Conservation (phyloP, 2,888 invertebrate genomes). For the Nemotelus pantherinus region DNA sequence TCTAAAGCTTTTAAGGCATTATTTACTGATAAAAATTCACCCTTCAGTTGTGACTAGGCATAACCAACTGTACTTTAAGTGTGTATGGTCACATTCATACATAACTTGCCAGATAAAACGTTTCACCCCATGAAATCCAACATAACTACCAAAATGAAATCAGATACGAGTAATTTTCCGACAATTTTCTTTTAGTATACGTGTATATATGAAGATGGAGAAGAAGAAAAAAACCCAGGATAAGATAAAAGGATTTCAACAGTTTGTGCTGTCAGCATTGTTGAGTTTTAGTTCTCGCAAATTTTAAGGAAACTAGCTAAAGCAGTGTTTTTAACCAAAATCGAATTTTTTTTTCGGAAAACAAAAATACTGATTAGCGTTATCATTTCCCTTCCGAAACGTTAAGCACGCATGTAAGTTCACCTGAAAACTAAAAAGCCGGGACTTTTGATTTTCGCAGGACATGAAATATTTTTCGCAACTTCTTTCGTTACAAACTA, state of each 20-base stretch:
- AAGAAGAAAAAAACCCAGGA: neutral
- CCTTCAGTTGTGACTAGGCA: slow-evolving; percentile 26
- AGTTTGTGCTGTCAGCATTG: neutral
- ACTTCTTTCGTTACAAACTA: neutral
- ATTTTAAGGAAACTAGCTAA: too few species aligned
- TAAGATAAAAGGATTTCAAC: neutral
- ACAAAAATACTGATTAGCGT: too few species aligned
- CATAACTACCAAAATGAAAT: slow-evolving; percentile 5
- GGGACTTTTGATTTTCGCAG: too few species aligned
- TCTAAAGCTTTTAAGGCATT: neutral
- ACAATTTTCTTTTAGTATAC: slow-evolving; percentile 9
- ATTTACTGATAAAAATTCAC: slow-evolving; percentile 38
- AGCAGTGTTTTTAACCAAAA: too few species aligned
- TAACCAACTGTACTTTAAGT: neutral
- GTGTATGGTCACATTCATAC: too few species aligned
- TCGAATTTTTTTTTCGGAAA: too few species aligned
- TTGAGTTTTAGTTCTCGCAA: too few species aligned
- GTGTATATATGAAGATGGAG: neutral
- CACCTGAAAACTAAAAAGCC: too few species aligned
- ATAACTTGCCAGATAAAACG: too few species aligned
- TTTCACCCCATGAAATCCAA: neutral
- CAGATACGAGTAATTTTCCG: slow-evolving; percentile 32
- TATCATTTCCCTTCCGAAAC: too few species aligned
- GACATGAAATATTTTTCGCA: neutral
- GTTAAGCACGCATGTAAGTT: too few species aligned